Evolutionary conservation across 2,888 invertebrate species (phyloP).

Genomic region (Limnephilus marmoratus): DNA sequence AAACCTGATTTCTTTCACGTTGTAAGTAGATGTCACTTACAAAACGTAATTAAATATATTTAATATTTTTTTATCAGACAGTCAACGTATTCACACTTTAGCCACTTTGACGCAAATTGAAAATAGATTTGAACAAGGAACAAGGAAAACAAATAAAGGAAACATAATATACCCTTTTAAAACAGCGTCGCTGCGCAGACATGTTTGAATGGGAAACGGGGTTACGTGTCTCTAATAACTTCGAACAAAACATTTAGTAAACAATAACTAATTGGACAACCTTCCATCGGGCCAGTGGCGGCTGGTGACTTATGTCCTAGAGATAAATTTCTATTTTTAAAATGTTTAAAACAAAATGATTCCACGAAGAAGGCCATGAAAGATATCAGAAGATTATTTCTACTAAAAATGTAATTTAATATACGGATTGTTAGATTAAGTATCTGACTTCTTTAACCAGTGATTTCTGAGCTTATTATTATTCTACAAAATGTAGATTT

Average conservation of each 20-base stretch:
- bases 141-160: neutral
- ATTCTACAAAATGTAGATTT: no score
- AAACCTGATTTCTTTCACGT: neutral
- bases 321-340: neutral
- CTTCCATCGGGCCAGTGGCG: neutral
- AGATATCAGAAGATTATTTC: no score
- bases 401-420: no score
- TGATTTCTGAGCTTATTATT: no score
- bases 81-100: neutral
- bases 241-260: constrained; percentile 25
- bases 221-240: neutral
- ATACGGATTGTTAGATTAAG: no score
- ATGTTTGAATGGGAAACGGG: neutral
- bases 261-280: constrained; percentile 26
- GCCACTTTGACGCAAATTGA: neutral
- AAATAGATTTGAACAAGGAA: neutral
- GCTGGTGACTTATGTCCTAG: neutral
- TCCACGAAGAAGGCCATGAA: no score
- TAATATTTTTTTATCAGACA: neutral
- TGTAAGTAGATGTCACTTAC: neutral
- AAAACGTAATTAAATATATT: neutral
- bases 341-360: neutral
- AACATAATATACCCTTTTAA: neutral
- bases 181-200: neutral
- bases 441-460: no score